These are phyloP conservation scores for Scaptomyza parva DNA, from an alignment of 2,888 invertebrate species.

Conservation along the genomic window DNA sequence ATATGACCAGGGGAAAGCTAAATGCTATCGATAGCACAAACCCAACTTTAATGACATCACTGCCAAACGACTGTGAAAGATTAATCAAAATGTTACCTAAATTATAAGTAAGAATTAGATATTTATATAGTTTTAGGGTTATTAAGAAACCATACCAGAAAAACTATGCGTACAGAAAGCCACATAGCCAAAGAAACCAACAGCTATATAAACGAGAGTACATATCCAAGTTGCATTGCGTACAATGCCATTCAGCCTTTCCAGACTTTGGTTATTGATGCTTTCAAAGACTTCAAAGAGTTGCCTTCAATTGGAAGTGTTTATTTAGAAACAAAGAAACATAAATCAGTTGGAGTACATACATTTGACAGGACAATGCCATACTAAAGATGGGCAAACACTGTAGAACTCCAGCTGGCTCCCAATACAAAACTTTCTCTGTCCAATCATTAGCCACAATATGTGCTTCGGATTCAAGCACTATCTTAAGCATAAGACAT, in stretches of 20 bases:
- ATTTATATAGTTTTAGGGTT: neutral
- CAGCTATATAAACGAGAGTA: slow-evolving; percentile 94
- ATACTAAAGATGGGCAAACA: slow-evolving; percentile 98
- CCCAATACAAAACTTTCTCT: slow-evolving; percentile 91
- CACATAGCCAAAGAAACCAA: slow-evolving; percentile 95
- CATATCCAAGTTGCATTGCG: slow-evolving; percentile 96
- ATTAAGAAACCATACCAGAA: slow-evolving; percentile 85
- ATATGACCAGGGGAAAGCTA: slow-evolving; percentile 98
- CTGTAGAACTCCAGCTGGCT: slow-evolving; percentile 93
- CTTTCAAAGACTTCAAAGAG: slow-evolving; percentile 97
- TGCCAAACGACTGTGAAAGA: slow-evolving; percentile 92
- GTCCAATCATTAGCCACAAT: slow-evolving; percentile 91
- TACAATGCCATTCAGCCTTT: slow-evolving; percentile 95
- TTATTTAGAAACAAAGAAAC: neutral
- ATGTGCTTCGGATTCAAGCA: slow-evolving; percentile 91
- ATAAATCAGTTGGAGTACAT: slow-evolving; percentile 81
- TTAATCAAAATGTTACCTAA: slow-evolving; percentile 95
- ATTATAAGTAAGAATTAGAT: neutral
- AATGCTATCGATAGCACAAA: slow-evolving; percentile 97
- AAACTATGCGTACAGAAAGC: slow-evolving; percentile 93
- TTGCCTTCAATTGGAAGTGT: slow-evolving; percentile 87
- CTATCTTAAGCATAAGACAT: slow-evolving; percentile 93
- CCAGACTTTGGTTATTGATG: slow-evolving; percentile 93
- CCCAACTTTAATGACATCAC: slow-evolving; percentile 96
- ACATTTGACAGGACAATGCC: slow-evolving; percentile 98